These are phyloP conservation scores for Gymnocypris eckloni DNA, from an alignment of 2,797 vertebrate genomes.

Conservation along the genomic window DNA sequence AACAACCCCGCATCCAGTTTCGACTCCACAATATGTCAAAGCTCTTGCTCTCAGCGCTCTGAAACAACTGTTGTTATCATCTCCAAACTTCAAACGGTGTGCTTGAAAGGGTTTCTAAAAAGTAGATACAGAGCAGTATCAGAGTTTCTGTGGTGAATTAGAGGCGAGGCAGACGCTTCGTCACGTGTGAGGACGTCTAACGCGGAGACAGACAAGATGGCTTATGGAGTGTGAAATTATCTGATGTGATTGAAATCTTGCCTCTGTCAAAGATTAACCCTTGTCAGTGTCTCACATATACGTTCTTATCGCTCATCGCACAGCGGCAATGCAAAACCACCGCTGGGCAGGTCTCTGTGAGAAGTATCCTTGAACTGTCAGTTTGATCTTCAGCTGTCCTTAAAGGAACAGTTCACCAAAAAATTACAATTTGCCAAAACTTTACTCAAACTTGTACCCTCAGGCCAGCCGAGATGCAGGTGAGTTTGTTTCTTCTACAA, in stretches of 20 bases:
- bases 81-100: not conserved
- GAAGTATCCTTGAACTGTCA: constrained; percentile 40
- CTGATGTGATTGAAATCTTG: constrained; percentile 47
- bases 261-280: constrained; percentile 47
- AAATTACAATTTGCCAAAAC: not conserved
- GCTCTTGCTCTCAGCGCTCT: constrained; percentile 30
- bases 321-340: constrained; percentile 1
- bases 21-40: constrained; percentile 35
- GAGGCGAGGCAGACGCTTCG: not conserved
- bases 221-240: constrained; percentile 39
- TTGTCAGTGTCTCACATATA: constrained; percentile 31
- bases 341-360: constrained; percentile 23
- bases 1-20: not conserved
- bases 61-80: constrained; percentile 10
- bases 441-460: not conserved
- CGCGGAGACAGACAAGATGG: not conserved
- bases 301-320: constrained; percentile 24
- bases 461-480: not conserved
- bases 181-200: not conserved
- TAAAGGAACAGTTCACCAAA: constrained; percentile 3
- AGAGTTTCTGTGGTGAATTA: not conserved
- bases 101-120: constrained; percentile 12
- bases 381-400: constrained; percentile 20
- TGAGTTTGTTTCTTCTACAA: not conserved
- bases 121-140: not conserved